phyloP scores from a whole-genome alignment of 2,113 vertebrate genomes.

The Archocentrus centrarchus region DNA sequence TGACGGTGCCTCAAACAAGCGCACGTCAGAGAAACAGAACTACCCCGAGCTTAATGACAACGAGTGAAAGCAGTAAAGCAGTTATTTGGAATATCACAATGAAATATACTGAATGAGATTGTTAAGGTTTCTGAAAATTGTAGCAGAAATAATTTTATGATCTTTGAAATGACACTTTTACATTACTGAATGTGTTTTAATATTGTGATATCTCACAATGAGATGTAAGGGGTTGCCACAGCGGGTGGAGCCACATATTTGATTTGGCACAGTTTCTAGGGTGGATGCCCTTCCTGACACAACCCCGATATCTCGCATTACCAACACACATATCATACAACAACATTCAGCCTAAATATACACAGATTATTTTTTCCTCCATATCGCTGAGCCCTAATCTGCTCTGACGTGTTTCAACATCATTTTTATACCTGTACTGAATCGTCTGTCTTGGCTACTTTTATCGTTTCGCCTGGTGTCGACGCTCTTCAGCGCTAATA shows the following conservation, averaged over 20 bases:
- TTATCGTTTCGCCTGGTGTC: neutral
- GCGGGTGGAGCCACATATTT: neutral
- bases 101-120: neutral
- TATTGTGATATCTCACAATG: neutral
- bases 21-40: fast-evolving
- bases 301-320: neutral
- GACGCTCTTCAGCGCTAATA: neutral
- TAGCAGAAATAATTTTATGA: neutral
- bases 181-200: neutral
- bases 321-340: neutral
- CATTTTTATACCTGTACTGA: neutral
- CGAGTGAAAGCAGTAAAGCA: neutral
- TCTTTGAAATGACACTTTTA: neutral
- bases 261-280: neutral
- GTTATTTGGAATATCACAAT: neutral
- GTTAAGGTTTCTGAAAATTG: neutral
- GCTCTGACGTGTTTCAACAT: neutral
- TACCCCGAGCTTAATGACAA: neutral
- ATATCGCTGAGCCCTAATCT: neutral
- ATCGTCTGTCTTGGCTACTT: neutral
- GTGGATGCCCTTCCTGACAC: neutral
- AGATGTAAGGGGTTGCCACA: neutral
- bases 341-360: neutral
- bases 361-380: neutral
- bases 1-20: neutral